phyloP scores from a whole-genome alignment of 2,888 invertebrate genomes.

The Shargacucullia verbasci region DNA sequence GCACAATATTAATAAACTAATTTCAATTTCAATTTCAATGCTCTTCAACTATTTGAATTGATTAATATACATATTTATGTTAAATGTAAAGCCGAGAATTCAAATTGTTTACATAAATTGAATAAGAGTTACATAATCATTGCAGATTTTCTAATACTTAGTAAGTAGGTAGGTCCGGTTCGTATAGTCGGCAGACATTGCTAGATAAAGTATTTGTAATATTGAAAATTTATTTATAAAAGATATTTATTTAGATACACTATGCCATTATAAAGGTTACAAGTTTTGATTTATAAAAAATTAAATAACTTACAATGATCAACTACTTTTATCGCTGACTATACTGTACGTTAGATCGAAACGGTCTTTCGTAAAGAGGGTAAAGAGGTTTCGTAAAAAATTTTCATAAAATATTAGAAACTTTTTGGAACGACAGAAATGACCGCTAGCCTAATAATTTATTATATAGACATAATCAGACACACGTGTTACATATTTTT shows the following conservation, averaged over 20 bases:
- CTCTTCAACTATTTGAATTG: conserved; percentile 5
- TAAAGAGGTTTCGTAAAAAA: too few relatives aligned
- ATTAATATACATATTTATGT: neutral
- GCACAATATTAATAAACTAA: conserved; percentile 8
- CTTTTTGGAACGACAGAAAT: neutral
- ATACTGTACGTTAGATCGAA: too few relatives aligned
- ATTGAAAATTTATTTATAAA: too few relatives aligned
- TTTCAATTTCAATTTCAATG: conserved; percentile 9
- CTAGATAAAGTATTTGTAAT: too few relatives aligned
- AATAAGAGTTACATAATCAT: neutral
- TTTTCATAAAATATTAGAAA: neutral
- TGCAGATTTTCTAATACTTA: neutral
- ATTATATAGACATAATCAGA: neutral
- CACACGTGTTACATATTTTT: too few relatives aligned
- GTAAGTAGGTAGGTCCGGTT: neutral
- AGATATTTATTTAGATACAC: too few relatives aligned
- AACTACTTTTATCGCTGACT: too few relatives aligned
- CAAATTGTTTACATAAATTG: conserved; percentile 4
- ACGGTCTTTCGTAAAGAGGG: neutral
- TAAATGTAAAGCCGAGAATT: conserved; percentile 11
- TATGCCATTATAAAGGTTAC: too few relatives aligned
- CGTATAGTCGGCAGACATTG: too few relatives aligned
- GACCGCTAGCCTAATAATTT: neutral
- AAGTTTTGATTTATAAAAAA: too few relatives aligned
- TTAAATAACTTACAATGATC: too few relatives aligned